Evolutionary conservation across 2,113 vertebrate genomes (phyloP), one percentile per base, ranked within the genome.

Genomic region (Calypte anna): DNA sequence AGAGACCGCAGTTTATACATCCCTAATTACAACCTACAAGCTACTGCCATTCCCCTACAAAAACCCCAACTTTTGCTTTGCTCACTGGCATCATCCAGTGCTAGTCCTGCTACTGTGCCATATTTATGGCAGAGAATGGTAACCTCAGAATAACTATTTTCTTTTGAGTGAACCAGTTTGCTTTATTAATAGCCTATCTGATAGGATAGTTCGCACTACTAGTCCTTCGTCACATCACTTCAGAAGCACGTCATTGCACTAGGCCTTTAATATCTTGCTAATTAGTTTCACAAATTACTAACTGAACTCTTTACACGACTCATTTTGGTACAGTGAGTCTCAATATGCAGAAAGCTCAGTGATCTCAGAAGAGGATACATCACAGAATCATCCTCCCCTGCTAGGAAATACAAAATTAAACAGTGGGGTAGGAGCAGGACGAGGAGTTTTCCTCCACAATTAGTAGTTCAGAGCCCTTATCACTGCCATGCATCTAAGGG

Each of bases 231-330:
- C 48, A 87, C 84, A 69, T 92, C 87, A 33, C 43, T 43, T 69
- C 30, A 91, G 84, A 62, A 89, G 73, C 74, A 78, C 14, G 7
- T 59, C 80, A 44, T 22, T 64, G 33, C 54, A 70, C 40, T 51
- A 96, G 50, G n/a, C 61, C 83, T 92, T 95, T 82, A 94, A 79
- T 75, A 93, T 92, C 70, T 80, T 61, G 36, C 59, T 96, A 96
- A 96, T 90, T 79, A 61, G 46, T 64, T 96, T 92, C 33, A 95
- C 86, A 97, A 96, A 94, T 86, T 85, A 90, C 68, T 92, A 96
- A 92, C 61, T 94, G 85, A 96, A 93, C 38, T 58, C 82, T 44
- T 92, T 79, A 93, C 92, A 90, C 91, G 23, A 97, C 90, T 88
- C 91, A 94, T 73, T n/a, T 90, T 77, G 33, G 82, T 68, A 82